Percentiles rank a stretch among this genome's conserved stretches.
These are phyloP conservation scores for Psilopogon haemacephalus DNA, from an alignment of 2,113 vertebrate species.

Conservation along the genomic window DNA sequence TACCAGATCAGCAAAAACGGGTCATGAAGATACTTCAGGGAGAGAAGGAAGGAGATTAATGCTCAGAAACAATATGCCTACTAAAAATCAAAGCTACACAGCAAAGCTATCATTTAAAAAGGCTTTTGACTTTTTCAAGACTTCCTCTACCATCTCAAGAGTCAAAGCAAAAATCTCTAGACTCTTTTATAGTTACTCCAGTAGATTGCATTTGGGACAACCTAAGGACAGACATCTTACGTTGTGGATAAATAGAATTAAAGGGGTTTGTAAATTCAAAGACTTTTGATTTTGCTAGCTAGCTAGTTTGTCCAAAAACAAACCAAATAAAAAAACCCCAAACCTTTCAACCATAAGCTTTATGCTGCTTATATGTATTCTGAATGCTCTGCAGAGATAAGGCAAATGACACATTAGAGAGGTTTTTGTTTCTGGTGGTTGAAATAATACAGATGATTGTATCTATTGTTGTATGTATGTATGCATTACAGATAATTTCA, in stretches of 20 bases:
- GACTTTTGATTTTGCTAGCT: background rate
- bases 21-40: background rate
- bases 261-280: background rate
- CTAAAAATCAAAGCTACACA: background rate
- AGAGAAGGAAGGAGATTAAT: background rate
- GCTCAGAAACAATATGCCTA: background rate
- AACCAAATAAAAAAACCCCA: background rate
- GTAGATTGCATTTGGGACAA: background rate
- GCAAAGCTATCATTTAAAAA: background rate
- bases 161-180: background rate
- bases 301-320: background rate
- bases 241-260: background rate
- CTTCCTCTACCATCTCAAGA: background rate
- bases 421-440: background rate
- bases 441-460: background rate
- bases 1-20: background rate
- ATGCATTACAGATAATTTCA: background rate
- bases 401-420: background rate
- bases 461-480: background rate
- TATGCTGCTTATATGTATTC: background rate
- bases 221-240: fast-evolving
- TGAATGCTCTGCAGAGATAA: background rate
- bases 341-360: background rate
- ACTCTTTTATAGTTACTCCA: background rate
- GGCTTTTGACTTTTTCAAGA: background rate